Evolutionary conservation across 2,113 vertebrate species (phyloP), one percentile per base, ranked within the genome.

Genomic region (Ceyx melanurus): DNA sequence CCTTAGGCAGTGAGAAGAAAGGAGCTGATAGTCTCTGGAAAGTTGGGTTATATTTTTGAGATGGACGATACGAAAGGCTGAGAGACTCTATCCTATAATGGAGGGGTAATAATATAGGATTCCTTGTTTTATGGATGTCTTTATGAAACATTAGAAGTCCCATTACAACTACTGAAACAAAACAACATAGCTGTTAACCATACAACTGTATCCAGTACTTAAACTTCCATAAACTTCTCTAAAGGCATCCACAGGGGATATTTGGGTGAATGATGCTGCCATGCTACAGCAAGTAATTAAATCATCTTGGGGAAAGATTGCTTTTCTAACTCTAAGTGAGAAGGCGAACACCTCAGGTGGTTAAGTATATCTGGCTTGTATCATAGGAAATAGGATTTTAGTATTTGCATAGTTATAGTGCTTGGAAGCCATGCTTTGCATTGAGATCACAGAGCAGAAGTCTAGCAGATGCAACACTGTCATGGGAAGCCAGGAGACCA

Each of bases 61-160:
- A 20, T 11, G 8, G 12, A 15, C 28, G 29, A 45, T 60, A n/a
- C 3, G 15, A 53, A 56, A 57, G 8, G 5, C 10, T 58, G 37
- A 68, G n/a, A 40, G 19, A 22, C 21, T 7, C 9, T n/a, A 15
- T 37, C 10, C 23, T 65, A 1, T 61, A 35, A 18, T 0, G 2
- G 23, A 65, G 6, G 62, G 13, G 7, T 40, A 61, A 35, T 40
- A 45, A 70, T 20, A 58, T 53, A 40, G 3, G 4, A 6, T 26
- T 54, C 22, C 6, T 60, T 37, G 8, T 61, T 68, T 78, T 78
- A 45, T 61, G 15, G 79, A 37, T 45, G 64, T 10, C 11, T 6
- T 58, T 28, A 60, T n/a, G 37, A 67, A 65, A 68, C 14, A 21
- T 48, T 68, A 51, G 11, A 12, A 9, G 5, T 29, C 33, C 78